A percentile compares a stretch with the other conserved stretches of the same genome.
Evolutionary conservation across 2,888 invertebrate species (phyloP).

Genomic region (Drosophila koepferae): DNA sequence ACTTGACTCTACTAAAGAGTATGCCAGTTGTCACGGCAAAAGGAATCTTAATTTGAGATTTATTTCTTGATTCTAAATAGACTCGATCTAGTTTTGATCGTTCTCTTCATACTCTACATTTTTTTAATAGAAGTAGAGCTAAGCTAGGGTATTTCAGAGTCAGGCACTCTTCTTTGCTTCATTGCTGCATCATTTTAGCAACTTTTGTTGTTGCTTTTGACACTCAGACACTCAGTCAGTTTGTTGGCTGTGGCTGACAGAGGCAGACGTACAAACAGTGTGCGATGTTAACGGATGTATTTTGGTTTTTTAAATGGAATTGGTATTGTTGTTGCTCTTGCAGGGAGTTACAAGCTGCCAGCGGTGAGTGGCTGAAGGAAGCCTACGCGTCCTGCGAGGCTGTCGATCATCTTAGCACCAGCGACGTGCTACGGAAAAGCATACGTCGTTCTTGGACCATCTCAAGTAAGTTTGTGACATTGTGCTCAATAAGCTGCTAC

Average conservation of each 20-base stretch:
- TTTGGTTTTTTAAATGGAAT: slow-evolving; percentile 80
- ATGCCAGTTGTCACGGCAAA: neutral
- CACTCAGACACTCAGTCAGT: slow-evolving; percentile 54
- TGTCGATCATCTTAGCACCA: slow-evolving; percentile 86
- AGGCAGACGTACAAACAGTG: slow-evolving; percentile 56
- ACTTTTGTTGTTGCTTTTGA: slow-evolving; percentile 47
- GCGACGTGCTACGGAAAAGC: slow-evolving; percentile 88
- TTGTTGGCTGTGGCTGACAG: slow-evolving; percentile 47
- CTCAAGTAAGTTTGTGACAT: slow-evolving; percentile 86
- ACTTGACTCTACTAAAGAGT: neutral
- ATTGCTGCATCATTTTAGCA: slow-evolving; percentile 10
- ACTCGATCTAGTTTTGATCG: neutral
- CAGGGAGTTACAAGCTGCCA: slow-evolving; percentile 89
- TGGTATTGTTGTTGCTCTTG: slow-evolving; percentile 83
- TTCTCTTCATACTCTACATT: neutral
- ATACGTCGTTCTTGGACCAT: slow-evolving; percentile 90
- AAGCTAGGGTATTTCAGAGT: neutral
- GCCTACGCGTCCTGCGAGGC: slow-evolving; percentile 86
- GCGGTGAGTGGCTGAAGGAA: slow-evolving; percentile 90
- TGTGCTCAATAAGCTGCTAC: neutral
- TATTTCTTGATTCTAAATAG: neutral
- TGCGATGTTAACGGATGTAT: slow-evolving; percentile 58
- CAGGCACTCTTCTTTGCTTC: neutral
- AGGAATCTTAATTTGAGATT: neutral
- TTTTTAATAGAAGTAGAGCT: neutral